These are phyloP conservation scores for Limnothrissa miodon DNA, from an alignment of 2,113 vertebrate species.

Conservation along the genomic window DNA sequence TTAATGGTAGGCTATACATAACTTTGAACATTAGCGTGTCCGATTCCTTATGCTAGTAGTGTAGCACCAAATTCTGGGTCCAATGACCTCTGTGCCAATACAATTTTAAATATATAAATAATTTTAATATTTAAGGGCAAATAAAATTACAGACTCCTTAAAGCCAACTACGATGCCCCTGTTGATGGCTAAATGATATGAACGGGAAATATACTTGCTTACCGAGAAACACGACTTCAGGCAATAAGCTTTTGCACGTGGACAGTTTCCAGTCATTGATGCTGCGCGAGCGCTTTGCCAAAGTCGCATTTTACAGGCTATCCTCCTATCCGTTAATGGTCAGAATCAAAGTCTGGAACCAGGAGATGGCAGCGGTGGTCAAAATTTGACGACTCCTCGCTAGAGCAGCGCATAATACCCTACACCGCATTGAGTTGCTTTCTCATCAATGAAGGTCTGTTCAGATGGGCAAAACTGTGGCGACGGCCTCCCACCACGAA, in stretches of 20 bases:
- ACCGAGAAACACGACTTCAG: background rate
- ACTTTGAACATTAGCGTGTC: background rate
- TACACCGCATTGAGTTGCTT: slow-evolving; percentile 28
- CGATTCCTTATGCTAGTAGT: too few species aligned
- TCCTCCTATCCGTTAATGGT: slow-evolving; percentile 46
- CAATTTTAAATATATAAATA: too few species aligned
- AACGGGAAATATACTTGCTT: too few species aligned
- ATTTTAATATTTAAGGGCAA: too few species aligned
- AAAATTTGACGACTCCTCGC: slow-evolving; percentile 56
- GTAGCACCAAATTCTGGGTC: too few species aligned
- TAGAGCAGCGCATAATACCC: slow-evolving; percentile 40
- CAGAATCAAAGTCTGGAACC: slow-evolving; percentile 50
- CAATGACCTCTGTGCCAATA: too few species aligned
- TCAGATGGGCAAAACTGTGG: background rate
- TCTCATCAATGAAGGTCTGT: slow-evolving; percentile 52
- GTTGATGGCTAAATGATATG: background rate
- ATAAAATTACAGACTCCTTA: too few species aligned
- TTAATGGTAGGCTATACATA: background rate
- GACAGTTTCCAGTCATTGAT: background rate
- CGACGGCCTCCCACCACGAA: slow-evolving; percentile 1
- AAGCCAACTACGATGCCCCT: too few species aligned
- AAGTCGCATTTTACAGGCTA: slow-evolving; percentile 38
- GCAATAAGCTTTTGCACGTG: too few species aligned
- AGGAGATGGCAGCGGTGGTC: slow-evolving; percentile 46
- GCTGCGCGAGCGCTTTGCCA: background rate